A percentile compares a stretch with the other conserved stretches of the same genome.
Conservation (phyloP, 2,113 vertebrate species). For the Pteropus alecto region DNA sequence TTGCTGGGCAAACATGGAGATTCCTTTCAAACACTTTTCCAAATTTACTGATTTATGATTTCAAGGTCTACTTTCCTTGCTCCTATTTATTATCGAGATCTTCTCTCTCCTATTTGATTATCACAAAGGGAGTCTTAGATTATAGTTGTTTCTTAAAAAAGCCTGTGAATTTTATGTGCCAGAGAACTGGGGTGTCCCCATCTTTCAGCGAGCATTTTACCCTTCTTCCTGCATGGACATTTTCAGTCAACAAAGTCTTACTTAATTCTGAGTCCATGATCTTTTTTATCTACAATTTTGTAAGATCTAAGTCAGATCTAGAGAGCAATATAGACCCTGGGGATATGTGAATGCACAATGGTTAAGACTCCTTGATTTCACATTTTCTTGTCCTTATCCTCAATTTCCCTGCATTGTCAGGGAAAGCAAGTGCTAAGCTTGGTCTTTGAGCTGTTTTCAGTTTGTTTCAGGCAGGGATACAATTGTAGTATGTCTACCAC, state of each 20-base stretch:
- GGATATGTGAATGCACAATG: not conserved
- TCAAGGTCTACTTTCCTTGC: not conserved
- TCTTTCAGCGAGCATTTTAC: not conserved
- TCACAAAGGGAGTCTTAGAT: not conserved
- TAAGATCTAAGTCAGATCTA: not conserved
- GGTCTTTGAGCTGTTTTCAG: not conserved
- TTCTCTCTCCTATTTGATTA: not conserved
- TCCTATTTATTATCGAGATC: not conserved
- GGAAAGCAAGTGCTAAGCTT: not conserved
- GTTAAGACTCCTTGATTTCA: not conserved
- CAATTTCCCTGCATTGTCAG: not conserved
- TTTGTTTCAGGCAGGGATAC: not conserved
- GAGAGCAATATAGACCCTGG: not conserved
- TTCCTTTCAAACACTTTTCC: not conserved
- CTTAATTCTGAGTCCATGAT: not conserved
- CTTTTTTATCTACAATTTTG: not conserved
- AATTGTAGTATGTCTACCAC: not conserved
- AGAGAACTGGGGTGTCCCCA: not conserved
- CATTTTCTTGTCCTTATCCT: not conserved
- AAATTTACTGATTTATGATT: not conserved
- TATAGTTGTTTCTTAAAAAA: not conserved
- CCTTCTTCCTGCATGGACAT: not conserved
- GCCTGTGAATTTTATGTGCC: not conserved
- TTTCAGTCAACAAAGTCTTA: not conserved
- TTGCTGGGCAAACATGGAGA: not conserved